Base-by-base conservation (phyloP, 2,797 vertebrate species). In the Characodon lateralis region DNA sequence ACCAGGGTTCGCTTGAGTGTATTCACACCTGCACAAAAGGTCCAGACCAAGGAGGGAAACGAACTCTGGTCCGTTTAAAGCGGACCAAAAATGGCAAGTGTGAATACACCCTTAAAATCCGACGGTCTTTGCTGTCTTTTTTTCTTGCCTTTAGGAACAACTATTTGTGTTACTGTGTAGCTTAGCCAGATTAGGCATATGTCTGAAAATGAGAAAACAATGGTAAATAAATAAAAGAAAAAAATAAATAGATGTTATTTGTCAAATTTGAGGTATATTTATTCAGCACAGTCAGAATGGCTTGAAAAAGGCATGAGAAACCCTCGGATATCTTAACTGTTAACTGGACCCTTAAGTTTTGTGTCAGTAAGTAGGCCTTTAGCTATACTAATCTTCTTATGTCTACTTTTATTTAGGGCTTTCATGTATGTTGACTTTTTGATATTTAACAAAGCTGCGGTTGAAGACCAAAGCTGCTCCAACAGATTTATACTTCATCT, bases 401-500 rank as follows among this genome's bases (percentile, higher is more conserved):
- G 16, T 63, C 13, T 16, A 18, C 48, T 50, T 63, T 63, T 9
- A 35, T 63, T 35, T 3, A 10, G 43, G 43, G 43, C 31, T 35
- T 35, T 46, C 43, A 46, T 46, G 43, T 46, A 46, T 46, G 43
- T 46, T 46, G 43, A 46, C 43, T 35, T 35, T 46, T 10, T 46
- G 43, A 46, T 46, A 7, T 46, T 46, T 35, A 35, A 35, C 31
- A 35, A 35, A 46, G 43, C 6, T 46, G 43, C 43, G 2, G 43
- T 46, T 46, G 58, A 74, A 51, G 58, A 65, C 0, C 77, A 72
- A 78, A 66, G 73, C 79, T 74, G 75, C 35, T 72, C 73, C 65
- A 79, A 71, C 87, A 79, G 85, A 74, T 83, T 83, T 68, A 71
- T 66, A 77, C 68, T 50, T 79, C 1, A 2, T 51, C 58, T 6